phyloP scores from a whole-genome alignment of 2,797 vertebrate species.

The Babyrousa celebensis region DNA sequence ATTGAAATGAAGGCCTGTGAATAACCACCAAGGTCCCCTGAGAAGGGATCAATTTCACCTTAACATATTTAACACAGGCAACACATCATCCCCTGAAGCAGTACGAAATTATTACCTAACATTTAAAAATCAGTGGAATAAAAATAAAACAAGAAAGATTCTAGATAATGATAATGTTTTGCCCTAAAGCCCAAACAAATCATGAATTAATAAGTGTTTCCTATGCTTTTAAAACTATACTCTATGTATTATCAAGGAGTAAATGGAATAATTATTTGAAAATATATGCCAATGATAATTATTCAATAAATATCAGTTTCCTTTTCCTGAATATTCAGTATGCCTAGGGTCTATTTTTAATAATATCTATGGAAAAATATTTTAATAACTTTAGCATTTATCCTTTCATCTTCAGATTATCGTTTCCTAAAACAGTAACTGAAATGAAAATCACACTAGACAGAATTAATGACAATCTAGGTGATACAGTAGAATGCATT shows the following conservation, averaged over 20 bases:
- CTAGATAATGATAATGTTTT: slow-evolving; percentile 70
- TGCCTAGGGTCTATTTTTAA: slow-evolving; percentile 10
- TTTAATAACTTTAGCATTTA: slow-evolving; percentile 50
- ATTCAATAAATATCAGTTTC: slow-evolving; percentile 55
- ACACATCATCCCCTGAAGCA: slow-evolving; percentile 72
- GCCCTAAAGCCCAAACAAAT: slow-evolving; percentile 62
- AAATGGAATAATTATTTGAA: slow-evolving; percentile 61
- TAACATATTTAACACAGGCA: slow-evolving; percentile 78
- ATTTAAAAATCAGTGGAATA: slow-evolving; percentile 74
- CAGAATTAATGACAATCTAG: neutral
- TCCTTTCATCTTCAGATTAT: slow-evolving; percentile 66
- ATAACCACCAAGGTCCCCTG: slow-evolving; percentile 69
- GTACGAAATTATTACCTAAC: slow-evolving; percentile 75
- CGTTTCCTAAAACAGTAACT: neutral
- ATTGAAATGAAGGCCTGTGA: slow-evolving; percentile 71
- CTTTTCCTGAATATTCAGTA: slow-evolving; percentile 61
- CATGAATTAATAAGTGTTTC: slow-evolving; percentile 44
- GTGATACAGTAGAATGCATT: neutral
- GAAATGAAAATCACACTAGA: neutral
- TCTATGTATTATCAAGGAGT: neutral
- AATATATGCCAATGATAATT: slow-evolving; percentile 34
- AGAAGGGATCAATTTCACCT: slow-evolving; percentile 79
- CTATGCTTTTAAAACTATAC: slow-evolving; percentile 56
- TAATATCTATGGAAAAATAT: slow-evolving; percentile 35
- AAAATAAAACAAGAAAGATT: slow-evolving; percentile 66